Evolutionary conservation across 2,113 vertebrate species (phyloP).

Genomic region (Amphiprion ocellaris): DNA sequence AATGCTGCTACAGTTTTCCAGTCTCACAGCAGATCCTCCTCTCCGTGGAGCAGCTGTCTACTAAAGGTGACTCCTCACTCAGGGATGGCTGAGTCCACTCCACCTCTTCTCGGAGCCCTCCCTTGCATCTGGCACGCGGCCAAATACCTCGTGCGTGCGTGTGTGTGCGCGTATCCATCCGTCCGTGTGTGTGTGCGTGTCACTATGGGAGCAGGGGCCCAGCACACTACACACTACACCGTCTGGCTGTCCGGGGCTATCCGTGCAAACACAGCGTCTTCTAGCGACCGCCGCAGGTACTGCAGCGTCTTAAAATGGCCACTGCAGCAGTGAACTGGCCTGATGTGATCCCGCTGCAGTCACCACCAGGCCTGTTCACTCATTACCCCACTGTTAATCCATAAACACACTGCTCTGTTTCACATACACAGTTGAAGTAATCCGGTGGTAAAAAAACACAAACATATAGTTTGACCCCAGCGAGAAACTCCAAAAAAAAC

Average conservation of each 20-base stretch:
- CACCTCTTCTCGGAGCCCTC: constrained; percentile 89
- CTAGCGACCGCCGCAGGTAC: constrained; percentile 73
- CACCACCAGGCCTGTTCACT: constrained; percentile 38
- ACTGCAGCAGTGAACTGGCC: constrained; percentile 67
- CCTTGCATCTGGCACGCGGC: constrained; percentile 88
- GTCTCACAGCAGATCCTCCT: too few relatives aligned
- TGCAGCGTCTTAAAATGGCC: constrained; percentile 77
- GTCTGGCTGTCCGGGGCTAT: constrained; percentile 71
- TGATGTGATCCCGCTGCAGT: constrained; percentile 36
- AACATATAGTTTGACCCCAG: background rate
- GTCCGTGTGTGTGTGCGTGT: constrained; percentile 48
- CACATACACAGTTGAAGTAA: constrained; percentile 12
- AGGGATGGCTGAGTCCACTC: constrained; percentile 84
- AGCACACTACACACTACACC: constrained; percentile 64
- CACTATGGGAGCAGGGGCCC: constrained; percentile 81
- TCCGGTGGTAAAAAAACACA: constrained; percentile 25
- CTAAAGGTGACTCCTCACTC: constrained; percentile 77
- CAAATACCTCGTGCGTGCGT: constrained; percentile 89
- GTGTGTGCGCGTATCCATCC: constrained; percentile 46
- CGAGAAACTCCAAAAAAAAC: background rate
- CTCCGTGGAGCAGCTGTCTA: constrained; percentile 15
- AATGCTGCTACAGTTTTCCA: too few relatives aligned
- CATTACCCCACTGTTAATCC: constrained; percentile 59
- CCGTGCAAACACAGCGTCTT: constrained; percentile 78
- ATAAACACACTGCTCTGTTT: constrained; percentile 11